Base-by-base conservation (phyloP, 1,140 invertebrate genomes). In the Acromyrmex charruanus region DNA sequence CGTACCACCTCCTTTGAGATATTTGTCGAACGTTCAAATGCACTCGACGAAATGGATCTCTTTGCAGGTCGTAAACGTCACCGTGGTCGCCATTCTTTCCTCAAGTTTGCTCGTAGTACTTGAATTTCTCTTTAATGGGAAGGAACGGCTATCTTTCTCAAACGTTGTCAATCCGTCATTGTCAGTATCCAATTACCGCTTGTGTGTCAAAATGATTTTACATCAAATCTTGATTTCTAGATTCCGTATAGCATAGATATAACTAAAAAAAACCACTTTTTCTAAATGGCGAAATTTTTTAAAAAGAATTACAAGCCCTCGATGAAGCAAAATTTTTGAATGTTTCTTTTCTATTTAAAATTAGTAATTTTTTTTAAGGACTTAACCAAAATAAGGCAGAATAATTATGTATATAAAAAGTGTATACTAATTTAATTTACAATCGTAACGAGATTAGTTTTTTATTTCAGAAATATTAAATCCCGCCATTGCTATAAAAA, bases 1-100 rank as follows among this genome's bases (percentile, higher is more conserved):
- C 77, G 75, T 88, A 86, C 87, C 87, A 88, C 61, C 82, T 80
- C 31, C 77, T 88, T 72, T 71, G 55, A 90, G 89, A 88, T 91
- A 91, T 91, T 91, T 90, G 89, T 90, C 87, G 89, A 81, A 91
- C 65, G 81, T 90, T 91, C 89, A 68, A 86, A 91, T 88, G 77
- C 77, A 91, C 89, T 91, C 74, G 89, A 90, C 71, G 89, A 91
- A 91, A 91, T 91, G 89, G 89, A 91, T 91, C 89, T 82, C 89
- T 91, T 91, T 91, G 86, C 89, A 90, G 81, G 31, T 90, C 89
- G 87, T 91, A 88, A 90, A 91, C 61, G 89, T 88, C 66, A 44
- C 49, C 55, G 59, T 51, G 74, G 63, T 85, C 80, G 39, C 82
- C 80, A 74, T 90, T 90, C 88, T 90, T 90, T 61, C 66, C 35